Conservation (phyloP, 2,888 invertebrate species). For the Epinotia ramella region DNA sequence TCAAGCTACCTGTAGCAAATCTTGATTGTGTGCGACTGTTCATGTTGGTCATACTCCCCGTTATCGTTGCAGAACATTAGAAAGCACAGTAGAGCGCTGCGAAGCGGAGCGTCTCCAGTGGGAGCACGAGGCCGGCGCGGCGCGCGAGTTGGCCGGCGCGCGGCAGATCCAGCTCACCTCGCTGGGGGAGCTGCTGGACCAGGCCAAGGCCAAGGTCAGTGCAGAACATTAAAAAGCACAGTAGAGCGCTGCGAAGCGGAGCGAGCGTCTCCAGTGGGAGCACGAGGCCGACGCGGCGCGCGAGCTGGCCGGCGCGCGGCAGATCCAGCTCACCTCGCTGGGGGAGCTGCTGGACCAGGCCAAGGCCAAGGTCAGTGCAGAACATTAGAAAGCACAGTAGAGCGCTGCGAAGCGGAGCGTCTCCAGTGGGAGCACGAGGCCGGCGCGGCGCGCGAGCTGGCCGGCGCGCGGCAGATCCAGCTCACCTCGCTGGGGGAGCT, state of each 20-base stretch:
- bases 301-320: conserved; percentile 90
- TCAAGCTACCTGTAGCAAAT: no score
- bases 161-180: conserved; percentile 92
- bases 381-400: no score
- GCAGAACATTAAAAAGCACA: no score
- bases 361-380: conserved; percentile 92
- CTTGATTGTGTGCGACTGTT: neutral
- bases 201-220: conserved; percentile 91
- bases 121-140: conserved; percentile 89
- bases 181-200: conserved; percentile 91
- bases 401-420: no score
- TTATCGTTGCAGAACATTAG: conserved; percentile 75
- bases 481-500: conserved; percentile 90
- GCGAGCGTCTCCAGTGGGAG: no score
- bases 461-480: conserved; percentile 92
- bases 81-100: conserved; percentile 90
- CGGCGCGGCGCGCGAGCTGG: conserved; percentile 89
- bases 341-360: conserved; percentile 93
- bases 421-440: conserved; percentile 90
- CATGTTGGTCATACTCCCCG: no score
- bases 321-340: conserved; percentile 92
- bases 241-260: no score
- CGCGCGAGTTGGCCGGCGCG: conserved; percentile 90
- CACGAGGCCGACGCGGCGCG: conserved; percentile 89
- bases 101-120: conserved; percentile 90